phyloP scores from a whole-genome alignment of 2,113 vertebrate species.

The Heterochromis multidens region DNA sequence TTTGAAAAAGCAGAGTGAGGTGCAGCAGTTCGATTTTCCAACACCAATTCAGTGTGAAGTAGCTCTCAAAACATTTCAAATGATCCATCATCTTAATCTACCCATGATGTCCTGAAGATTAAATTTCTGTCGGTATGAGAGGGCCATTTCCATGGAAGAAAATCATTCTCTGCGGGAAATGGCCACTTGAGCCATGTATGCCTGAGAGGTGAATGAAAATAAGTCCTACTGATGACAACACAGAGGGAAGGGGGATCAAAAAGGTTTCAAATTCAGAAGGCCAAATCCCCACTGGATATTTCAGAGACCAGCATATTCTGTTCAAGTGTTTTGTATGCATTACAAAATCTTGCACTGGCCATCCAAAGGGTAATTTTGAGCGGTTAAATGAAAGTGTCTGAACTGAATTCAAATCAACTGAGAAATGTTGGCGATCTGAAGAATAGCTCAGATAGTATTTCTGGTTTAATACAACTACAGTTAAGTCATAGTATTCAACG shows the following conservation, averaged over 20 bases:
- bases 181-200: not conserved
- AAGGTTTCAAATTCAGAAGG: not conserved
- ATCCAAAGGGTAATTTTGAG: not conserved
- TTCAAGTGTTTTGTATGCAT: not conserved
- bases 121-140: slow-evolving; percentile 36
- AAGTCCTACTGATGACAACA: not conserved
- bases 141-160: slow-evolving; percentile 20
- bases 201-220: slow-evolving; percentile 27
- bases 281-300: not conserved
- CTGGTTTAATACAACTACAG: not conserved
- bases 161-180: slow-evolving; percentile 34
- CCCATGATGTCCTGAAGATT: slow-evolving; percentile 34
- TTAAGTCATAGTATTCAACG: not conserved
- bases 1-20: not conserved
- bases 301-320: not conserved
- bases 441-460: not conserved
- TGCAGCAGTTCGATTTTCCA: not conserved
- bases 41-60: not conserved
- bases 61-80: slow-evolving; percentile 4
- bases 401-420: not conserved
- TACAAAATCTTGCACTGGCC: not conserved
- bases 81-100: slow-evolving; percentile 50
- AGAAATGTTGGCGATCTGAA: not conserved
- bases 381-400: not conserved
- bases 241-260: not conserved